A percentile compares a stretch with the other conserved stretches of the same genome.
Conservation (phyloP, 2,113 vertebrate genomes). For the Sialia sialis region DNA sequence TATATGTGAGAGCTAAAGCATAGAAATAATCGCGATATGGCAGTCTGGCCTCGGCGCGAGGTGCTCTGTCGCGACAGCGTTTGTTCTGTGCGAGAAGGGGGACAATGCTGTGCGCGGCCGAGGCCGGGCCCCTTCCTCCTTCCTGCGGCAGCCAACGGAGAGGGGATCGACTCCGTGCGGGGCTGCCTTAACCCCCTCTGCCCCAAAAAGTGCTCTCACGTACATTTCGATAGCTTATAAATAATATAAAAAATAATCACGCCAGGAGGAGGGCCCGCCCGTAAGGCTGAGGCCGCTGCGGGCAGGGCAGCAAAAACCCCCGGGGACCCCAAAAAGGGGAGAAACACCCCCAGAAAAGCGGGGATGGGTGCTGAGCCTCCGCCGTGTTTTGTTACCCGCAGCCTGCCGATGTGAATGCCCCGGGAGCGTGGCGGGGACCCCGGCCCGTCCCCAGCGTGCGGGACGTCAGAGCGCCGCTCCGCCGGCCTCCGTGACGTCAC, state of each 20-base stretch:
- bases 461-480: background rate
- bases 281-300: background rate
- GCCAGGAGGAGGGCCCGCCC: background rate
- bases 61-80: background rate
- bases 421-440: no score
- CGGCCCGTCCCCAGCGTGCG: background rate
- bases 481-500: background rate
- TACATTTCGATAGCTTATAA: background rate
- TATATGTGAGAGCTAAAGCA: background rate
- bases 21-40: background rate
- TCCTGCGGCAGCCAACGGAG: background rate
- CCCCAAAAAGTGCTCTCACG: background rate
- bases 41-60: background rate
- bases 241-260: background rate
- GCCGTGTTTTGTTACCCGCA: background rate
- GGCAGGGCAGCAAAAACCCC: rapidly evolving
- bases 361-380: rapidly evolving
- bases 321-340: background rate
- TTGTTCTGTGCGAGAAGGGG: background rate
- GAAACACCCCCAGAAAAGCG: rapidly evolving
- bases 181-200: background rate
- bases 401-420: background rate
- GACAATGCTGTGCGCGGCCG: background rate
- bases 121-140: constrained; percentile 17
- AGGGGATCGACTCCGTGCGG: background rate